These are phyloP conservation scores for Danaus plexippus DNA, from an alignment of 1,140 invertebrate genomes.

Conservation along the genomic window DNA sequence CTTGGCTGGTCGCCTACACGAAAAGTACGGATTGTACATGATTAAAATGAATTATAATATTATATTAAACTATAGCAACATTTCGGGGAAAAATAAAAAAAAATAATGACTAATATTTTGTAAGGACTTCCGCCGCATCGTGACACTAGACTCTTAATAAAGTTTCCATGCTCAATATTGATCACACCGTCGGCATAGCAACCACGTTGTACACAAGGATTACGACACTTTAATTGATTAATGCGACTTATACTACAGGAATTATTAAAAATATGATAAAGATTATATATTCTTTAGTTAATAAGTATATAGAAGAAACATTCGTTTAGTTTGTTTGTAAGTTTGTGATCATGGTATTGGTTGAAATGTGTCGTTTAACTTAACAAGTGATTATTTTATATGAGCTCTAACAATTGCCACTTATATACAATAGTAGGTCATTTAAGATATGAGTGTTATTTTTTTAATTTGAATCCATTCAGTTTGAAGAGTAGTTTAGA, in stretches of 20 bases:
- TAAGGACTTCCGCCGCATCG: slow-evolving; percentile 38
- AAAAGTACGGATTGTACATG: slow-evolving; percentile 45
- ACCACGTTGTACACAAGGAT: slow-evolving; percentile 34
- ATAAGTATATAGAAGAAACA: too few relatives aligned
- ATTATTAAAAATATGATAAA: not conserved
- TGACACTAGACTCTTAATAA: slow-evolving; percentile 28
- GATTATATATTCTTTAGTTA: not conserved
- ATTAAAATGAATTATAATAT: slow-evolving; percentile 11
- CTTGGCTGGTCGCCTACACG: slow-evolving; percentile 57
- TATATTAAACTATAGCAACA: slow-evolving; percentile 16
- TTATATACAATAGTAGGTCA: too few relatives aligned
- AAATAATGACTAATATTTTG: slow-evolving; percentile 26
- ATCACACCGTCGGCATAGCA: slow-evolving; percentile 46
- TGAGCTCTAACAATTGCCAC: too few relatives aligned
- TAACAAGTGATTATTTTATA: too few relatives aligned
- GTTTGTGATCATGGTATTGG: too few relatives aligned
- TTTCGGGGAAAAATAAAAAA: slow-evolving; percentile 30
- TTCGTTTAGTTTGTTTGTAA: too few relatives aligned
- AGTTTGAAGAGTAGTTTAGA: too few relatives aligned
- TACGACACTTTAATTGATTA: too few relatives aligned
- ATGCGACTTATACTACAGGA: too few relatives aligned
- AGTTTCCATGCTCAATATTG: slow-evolving; percentile 35
- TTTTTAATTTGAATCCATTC: too few relatives aligned
- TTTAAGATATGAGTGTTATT: too few relatives aligned
- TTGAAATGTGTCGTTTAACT: too few relatives aligned